Evolutionary conservation across 2,888 invertebrate species (phyloP).

Genomic region (Eulithis prunata): DNA sequence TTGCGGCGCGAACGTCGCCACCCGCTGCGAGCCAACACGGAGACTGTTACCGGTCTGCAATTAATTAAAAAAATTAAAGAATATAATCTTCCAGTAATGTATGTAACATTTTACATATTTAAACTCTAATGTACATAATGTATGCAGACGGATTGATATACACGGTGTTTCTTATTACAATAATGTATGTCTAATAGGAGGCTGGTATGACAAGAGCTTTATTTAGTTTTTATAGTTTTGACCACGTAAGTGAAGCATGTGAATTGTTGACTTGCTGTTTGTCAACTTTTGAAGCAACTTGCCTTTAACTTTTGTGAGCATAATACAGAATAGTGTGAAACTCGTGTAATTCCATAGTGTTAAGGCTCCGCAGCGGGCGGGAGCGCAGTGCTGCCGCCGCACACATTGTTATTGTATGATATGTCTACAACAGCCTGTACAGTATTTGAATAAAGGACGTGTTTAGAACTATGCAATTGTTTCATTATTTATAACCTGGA

Average conservation of each 20-base stretch:
- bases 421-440: slow-evolving; percentile 73
- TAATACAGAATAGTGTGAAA: no score
- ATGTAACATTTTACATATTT: background rate
- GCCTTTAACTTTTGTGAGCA: no score
- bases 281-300: no score
- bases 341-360: no score
- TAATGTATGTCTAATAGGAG: no score
- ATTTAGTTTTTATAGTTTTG: no score
- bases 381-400: slow-evolving; percentile 30
- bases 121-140: background rate
- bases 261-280: no score
- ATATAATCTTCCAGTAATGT: slow-evolving; percentile 15
- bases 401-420: slow-evolving; percentile 64
- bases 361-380: slow-evolving; percentile 20
- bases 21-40: background rate
- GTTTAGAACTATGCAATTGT: slow-evolving; percentile 61
- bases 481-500: slow-evolving; percentile 27
- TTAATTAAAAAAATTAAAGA: background rate
- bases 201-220: no score
- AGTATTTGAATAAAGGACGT: slow-evolving; percentile 82
- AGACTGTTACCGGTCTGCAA: background rate
- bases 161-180: background rate
- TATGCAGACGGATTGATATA: background rate
- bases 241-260: no score
- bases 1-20: slow-evolving; percentile 14